phyloP scores from a whole-genome alignment of 1,140 invertebrate species.

The Brachionus rubens region DNA sequence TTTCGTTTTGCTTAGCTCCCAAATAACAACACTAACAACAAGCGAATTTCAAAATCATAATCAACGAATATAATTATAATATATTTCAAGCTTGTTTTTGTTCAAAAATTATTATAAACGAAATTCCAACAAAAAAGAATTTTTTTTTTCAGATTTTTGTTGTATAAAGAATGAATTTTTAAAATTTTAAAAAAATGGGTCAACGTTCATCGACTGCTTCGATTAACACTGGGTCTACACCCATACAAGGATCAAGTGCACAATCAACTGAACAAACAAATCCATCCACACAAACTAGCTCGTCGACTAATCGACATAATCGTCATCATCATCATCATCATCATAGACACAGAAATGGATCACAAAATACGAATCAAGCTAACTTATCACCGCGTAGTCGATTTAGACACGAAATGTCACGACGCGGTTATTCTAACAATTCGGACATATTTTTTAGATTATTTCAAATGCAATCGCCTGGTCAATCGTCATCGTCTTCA shows the following conservation, averaged over 20 bases:
- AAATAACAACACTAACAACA: not conserved
- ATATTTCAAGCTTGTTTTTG: conserved; percentile 27
- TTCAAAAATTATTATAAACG: conserved; percentile 31
- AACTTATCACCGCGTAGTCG: conserved; percentile 13
- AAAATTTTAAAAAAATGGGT: conserved; percentile 7
- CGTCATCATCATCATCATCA: not conserved
- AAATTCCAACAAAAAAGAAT: conserved; percentile 9
- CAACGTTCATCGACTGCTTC: conserved; percentile 33
- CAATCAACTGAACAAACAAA: not conserved
- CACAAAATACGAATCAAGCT: conserved; percentile 2
- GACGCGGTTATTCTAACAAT: not conserved
- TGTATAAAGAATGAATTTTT: not conserved
- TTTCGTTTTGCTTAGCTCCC: no score
- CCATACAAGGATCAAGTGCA: not conserved
- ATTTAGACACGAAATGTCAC: conserved; percentile 4
- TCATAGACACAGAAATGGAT: conserved; percentile 13
- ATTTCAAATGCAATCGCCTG: not conserved
- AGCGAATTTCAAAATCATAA: conserved; percentile 23
- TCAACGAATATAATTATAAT: not conserved
- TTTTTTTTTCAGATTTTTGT: not conserved
- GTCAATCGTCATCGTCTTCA: not conserved
- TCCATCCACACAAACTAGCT: not conserved
- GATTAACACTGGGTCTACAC: not conserved
- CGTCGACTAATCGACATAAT: not conserved
- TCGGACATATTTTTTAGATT: conserved; percentile 24